Percentiles rank a stretch among this genome's conserved stretches.
phyloP scores from a whole-genome alignment of 2,888 invertebrate species.

The Cabera pusaria region DNA sequence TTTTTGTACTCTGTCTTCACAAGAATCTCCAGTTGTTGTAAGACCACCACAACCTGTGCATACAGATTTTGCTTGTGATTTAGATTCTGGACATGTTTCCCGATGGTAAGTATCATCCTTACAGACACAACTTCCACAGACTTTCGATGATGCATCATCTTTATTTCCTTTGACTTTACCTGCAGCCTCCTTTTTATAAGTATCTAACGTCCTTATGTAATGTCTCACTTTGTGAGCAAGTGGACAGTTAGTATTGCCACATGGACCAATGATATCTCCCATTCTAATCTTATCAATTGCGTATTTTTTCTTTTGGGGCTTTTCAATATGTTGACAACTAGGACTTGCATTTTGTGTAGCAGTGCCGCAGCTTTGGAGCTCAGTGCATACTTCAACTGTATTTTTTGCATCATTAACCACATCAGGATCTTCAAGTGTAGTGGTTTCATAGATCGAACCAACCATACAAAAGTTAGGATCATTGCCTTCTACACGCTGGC shows the following conservation, averaged over 20 bases:
- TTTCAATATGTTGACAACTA: conserved; percentile 40
- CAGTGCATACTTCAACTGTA: conserved; percentile 69
- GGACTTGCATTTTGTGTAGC: conserved; percentile 35
- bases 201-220: conserved; percentile 65
- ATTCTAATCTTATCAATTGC: conserved; percentile 67
- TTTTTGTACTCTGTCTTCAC: conserved; percentile 54
- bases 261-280: conserved; percentile 75
- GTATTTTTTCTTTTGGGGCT: conserved; percentile 47
- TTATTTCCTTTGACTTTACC: conserved; percentile 42
- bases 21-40: conserved; percentile 53
- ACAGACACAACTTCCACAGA: conserved; percentile 68
- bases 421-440: conserved; percentile 71
- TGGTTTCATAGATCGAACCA: conserved; percentile 69
- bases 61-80: conserved; percentile 23
- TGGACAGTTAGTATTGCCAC: conserved; percentile 69
- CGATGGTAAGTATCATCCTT: conserved; percentile 71
- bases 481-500: conserved; percentile 65
- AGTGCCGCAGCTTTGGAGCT: conserved; percentile 61
- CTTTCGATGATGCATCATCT: conserved; percentile 44
- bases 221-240: conserved; percentile 70
- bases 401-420: conserved; percentile 47
- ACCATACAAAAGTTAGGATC: conserved; percentile 73
- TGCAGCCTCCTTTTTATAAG: conserved; percentile 57
- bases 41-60: conserved; percentile 61
- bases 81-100: conserved; percentile 53